phyloP scores from a whole-genome alignment of 2,113 vertebrate genomes.

The Malurus cyaneus region DNA sequence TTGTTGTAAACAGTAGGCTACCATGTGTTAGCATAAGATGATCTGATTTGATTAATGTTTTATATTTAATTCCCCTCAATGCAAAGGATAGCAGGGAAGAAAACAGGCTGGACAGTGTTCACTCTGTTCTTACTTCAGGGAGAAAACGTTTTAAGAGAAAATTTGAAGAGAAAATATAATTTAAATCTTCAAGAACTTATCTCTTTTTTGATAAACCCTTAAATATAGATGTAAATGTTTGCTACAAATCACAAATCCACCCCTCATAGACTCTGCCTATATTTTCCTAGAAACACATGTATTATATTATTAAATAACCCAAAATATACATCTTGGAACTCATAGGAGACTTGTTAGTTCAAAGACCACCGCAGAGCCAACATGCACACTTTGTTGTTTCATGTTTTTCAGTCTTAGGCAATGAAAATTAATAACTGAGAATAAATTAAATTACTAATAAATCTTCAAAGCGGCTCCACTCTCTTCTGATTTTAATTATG shows the following conservation, averaged over 20 bases:
- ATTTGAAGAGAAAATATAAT: neutral
- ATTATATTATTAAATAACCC: neutral
- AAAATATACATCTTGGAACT: neutral
- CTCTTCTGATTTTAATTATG: conserved; percentile 5
- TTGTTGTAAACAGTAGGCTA: neutral
- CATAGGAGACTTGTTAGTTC: conserved; percentile 7
- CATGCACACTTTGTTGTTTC: neutral
- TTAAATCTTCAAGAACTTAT: neutral
- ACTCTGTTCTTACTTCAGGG: neutral
- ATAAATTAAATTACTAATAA: conserved; percentile 27
- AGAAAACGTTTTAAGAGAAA: neutral
- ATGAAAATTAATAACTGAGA: neutral
- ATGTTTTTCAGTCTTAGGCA: conserved; percentile 2
- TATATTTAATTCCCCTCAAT: neutral
- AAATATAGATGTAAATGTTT: neutral
- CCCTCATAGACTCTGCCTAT: neutral
- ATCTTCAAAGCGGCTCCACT: neutral
- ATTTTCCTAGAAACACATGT: neutral
- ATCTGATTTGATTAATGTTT: neutral
- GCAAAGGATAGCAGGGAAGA: neutral
- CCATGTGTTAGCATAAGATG: neutral
- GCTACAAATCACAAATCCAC: neutral
- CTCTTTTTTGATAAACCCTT: neutral
- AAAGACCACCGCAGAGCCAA: neutral
- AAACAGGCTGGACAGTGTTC: neutral